Base-by-base conservation (phyloP, 1,140 invertebrate species). In the Drosophila bocqueti region DNA sequence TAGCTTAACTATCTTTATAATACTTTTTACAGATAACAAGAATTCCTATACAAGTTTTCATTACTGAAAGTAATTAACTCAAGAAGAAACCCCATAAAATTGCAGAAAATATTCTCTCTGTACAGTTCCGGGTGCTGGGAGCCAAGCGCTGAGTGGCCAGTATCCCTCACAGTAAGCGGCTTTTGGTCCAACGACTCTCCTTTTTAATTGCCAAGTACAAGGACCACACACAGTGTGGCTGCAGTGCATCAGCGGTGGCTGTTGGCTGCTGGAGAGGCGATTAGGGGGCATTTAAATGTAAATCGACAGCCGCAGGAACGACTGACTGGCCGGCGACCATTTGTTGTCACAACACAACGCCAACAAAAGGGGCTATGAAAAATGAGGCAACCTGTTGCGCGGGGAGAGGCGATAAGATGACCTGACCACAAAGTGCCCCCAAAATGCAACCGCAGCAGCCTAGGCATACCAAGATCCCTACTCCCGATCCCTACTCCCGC, bases 261-360 rank as follows among this genome's bases (percentile, higher is more conserved):
- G 11, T 8, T 10, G 15, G 24, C 52, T 45, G 69, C 61, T 60
- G 59, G 47, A 63, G 62, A 49, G 29, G 50, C 81, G 86, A 90
- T 90, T 90, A 90, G 85, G 65, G 65, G 62, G 75, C 85, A 90
- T 90, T 77, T 81, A 85, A 90, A 84, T 90, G 81, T 81, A 81
- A 85, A 79, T 81, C 82, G 75, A 86, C 79, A 86, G 52, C 52
- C 31, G 59, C 29, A 31, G 21, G 16, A 40, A 54, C 49, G 46
- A 49, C 36, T 45, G 59, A 31, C 52, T n/a, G 45, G 18, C 47
- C 26, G 5, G 10, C 26, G 49, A 50, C 79, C 83, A 81, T 86
- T 86, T 82, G 83, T 85, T 86, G 79, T 78, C 62, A 68, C 81
- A 57, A 55, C 50, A 36, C 47, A 40, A 26, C 18, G 21, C 34